Evolutionary conservation across 2,797 vertebrate species (phyloP).

Genomic region (Xiphorhynchus erythropygius): DNA sequence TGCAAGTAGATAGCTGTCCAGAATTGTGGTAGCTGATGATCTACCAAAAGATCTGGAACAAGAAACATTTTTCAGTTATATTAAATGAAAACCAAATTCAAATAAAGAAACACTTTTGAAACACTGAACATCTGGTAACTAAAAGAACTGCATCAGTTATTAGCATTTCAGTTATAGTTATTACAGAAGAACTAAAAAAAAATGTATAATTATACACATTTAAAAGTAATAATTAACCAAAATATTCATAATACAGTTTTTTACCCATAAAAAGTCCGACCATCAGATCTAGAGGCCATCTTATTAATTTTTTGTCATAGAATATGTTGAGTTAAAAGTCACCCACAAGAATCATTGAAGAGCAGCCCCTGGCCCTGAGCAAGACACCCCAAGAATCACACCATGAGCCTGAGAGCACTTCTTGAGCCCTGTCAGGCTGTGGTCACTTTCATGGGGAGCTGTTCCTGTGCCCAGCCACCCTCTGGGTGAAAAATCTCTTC

Average conservation of each 20-base stretch:
- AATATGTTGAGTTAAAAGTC: neutral
- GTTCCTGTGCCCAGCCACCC: neutral
- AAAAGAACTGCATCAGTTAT: neutral
- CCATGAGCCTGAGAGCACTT: rapidly evolving
- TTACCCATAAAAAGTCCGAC: neutral
- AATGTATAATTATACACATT: neutral
- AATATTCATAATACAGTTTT: neutral
- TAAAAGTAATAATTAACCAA: neutral
- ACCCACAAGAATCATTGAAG: rapidly evolving
- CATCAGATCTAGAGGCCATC: neutral
- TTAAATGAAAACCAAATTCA: neutral
- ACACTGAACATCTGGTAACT: neutral
- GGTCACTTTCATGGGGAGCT: no score
- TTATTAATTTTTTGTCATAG: neutral
- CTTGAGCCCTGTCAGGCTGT: rapidly evolving
- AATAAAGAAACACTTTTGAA: neutral
- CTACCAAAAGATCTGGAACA: neutral
- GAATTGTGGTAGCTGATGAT: neutral
- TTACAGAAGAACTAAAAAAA: neutral
- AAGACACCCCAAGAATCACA: neutral
- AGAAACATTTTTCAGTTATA: neutral
- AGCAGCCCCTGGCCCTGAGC: neutral
- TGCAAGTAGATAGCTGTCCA: neutral
- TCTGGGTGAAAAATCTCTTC: neutral
- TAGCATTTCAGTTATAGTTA: neutral